Evolutionary conservation across 1,140 invertebrate species (phyloP).

Genomic region (Helicorthomorpha holstii): DNA sequence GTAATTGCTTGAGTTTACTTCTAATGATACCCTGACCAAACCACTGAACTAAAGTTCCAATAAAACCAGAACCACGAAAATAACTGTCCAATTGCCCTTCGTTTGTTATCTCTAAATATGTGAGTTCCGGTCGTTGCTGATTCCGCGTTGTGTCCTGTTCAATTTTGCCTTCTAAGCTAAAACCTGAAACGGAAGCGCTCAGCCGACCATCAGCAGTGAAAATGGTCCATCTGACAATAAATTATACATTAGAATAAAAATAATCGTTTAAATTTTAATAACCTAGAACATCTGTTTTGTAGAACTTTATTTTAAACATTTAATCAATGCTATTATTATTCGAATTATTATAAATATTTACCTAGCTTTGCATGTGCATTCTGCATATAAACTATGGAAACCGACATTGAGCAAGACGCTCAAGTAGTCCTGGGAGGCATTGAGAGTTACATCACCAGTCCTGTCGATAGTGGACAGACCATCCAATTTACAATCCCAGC

Average conservation of each 20-base stretch:
- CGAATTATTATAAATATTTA: too few relatives aligned
- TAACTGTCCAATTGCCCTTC: neutral
- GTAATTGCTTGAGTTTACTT: neutral
- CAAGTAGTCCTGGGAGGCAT: neutral
- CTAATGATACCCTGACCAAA: neutral
- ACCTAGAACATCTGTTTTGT: neutral
- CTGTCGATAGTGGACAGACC: neutral
- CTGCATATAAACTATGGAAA: neutral
- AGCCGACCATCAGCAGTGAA: neutral
- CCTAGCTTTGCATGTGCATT: neutral
- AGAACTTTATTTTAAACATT: neutral
- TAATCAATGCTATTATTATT: too few relatives aligned
- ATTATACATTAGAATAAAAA: neutral
- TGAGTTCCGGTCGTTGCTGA: neutral
- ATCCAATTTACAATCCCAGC: neutral
- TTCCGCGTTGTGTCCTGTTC: neutral
- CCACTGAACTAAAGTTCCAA: neutral
- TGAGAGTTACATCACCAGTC: neutral
- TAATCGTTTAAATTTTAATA: neutral
- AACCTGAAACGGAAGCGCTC: neutral
- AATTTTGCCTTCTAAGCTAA: neutral
- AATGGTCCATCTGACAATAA: neutral
- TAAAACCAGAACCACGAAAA: neutral
- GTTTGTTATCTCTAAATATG: neutral
- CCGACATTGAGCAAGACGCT: neutral